A percentile compares a stretch with the other conserved stretches of the same genome.
Evolutionary conservation across 53 echinoderm and acorn worm species (phyloP).

Genomic region (Patiria pectinifera): DNA sequence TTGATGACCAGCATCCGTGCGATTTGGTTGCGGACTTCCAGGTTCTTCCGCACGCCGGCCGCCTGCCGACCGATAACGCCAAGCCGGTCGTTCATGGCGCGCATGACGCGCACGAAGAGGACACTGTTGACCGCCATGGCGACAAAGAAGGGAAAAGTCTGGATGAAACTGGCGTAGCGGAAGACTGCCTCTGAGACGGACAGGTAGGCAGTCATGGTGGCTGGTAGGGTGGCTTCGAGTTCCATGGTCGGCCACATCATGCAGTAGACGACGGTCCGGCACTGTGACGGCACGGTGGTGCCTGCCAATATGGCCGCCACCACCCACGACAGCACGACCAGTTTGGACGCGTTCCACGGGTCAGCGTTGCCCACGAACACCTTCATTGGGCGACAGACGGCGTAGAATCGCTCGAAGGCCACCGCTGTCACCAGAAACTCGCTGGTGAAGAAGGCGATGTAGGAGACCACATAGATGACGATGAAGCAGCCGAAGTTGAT

Average conservation of each 20-base stretch:
- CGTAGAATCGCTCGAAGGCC: constrained; percentile 65
- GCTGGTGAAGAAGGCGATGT: constrained; percentile 52
- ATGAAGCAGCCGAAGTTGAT: constrained; percentile 40
- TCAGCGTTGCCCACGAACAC: constrained; percentile 63
- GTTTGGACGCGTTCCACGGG: constrained; percentile 43
- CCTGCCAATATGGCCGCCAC: constrained; percentile 43
- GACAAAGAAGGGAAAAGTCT: constrained; percentile 67
- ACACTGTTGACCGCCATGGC: constrained; percentile 63
- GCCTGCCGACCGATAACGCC: constrained; percentile 79
- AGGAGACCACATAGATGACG: constrained; percentile 31
- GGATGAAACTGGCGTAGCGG: constrained; percentile 60
- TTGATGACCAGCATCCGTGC: constrained; percentile 85
- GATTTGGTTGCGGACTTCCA: constrained; percentile 86
- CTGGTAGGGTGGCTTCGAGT: constrained; percentile 30
- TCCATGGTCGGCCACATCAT: constrained; percentile 47
- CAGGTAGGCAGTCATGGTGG: constrained; percentile 40
- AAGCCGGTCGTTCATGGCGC: constrained; percentile 79
- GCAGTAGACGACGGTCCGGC: constrained; percentile 41
- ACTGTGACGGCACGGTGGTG: constrained; percentile 52
- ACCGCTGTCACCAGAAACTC: constrained; percentile 62
- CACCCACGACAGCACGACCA: constrained; percentile 53
- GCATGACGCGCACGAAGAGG: constrained; percentile 65
- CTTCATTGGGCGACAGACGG: constrained; percentile 61
- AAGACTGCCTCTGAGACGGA: constrained; percentile 10
- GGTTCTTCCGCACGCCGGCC: constrained; percentile 75